Percentiles rank a stretch among this genome's conserved stretches.
Conservation (phyloP, 2,888 invertebrate genomes). For the Pachymerium ferrugineum region DNA sequence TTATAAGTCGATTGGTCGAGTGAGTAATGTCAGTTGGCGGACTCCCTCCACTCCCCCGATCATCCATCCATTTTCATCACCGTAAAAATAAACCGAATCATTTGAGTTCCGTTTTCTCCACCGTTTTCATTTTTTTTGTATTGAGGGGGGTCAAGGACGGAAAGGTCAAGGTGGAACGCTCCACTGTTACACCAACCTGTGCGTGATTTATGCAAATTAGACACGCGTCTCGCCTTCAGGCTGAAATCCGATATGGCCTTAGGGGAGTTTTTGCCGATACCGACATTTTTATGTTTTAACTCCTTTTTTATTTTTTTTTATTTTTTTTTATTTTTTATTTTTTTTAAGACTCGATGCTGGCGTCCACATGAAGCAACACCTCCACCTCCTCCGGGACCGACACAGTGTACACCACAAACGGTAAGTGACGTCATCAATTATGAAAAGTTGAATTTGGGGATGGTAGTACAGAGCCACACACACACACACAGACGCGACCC, state of each 20-base stretch:
- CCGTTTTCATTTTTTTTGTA: neutral
- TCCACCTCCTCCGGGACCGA: slow-evolving; percentile 27
- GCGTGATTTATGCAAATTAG: slow-evolving; percentile 23
- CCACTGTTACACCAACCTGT: neutral
- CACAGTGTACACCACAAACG: slow-evolving; percentile 32
- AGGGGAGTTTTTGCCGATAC: neutral
- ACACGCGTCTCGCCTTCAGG: slow-evolving; percentile 6
- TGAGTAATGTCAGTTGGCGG: slow-evolving; percentile 20
- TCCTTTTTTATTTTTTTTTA: neutral
- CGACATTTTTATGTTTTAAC: slow-evolving; percentile 12
- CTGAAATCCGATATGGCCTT: neutral
- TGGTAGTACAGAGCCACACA: neutral
- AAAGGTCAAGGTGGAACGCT: slow-evolving; percentile 13
- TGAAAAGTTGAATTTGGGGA: neutral
- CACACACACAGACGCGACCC: no score
- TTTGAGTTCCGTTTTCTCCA: neutral
- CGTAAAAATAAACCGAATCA: neutral
- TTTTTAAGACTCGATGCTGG: slow-evolving; percentile 28
- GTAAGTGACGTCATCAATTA: slow-evolving; percentile 15
- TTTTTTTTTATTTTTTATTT: neutral
- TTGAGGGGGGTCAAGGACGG: neutral
- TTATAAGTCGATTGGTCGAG: slow-evolving; percentile 27
- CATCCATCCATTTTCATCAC: neutral
- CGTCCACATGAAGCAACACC: slow-evolving; percentile 30
- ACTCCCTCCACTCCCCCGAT: neutral